Conservation (phyloP, 2,113 vertebrate genomes). For the Lanius ludovicianus region DNA sequence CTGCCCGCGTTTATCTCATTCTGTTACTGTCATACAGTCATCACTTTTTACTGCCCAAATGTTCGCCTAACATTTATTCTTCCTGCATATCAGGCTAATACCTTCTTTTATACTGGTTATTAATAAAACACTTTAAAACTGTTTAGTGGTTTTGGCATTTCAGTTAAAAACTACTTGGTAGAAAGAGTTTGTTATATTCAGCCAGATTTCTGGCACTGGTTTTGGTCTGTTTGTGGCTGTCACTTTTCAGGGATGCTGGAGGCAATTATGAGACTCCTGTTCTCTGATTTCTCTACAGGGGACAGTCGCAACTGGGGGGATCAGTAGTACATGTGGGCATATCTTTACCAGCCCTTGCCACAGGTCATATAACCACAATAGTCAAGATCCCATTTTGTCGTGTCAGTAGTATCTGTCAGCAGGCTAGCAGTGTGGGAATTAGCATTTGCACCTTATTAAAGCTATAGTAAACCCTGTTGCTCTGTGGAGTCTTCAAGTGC, state of each 20-base stretch:
- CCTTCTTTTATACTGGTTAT: background rate
- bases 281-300: background rate
- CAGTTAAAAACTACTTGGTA: background rate
- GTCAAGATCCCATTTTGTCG: conserved; percentile 8
- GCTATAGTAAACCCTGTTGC: background rate
- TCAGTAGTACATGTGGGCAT: background rate
- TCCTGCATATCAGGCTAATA: background rate
- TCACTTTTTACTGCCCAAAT: background rate
- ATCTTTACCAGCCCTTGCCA: background rate
- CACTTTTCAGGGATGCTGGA: background rate
- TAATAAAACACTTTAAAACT: background rate
- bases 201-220: background rate
- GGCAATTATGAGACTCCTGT: background rate
- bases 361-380: background rate
- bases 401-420: background rate
- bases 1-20: background rate
- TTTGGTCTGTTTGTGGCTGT: background rate
- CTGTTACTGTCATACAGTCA: background rate
- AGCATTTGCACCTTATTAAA: conserved; percentile 37
- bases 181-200: background rate
- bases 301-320: background rate
- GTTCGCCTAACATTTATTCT: background rate
- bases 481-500: background rate
- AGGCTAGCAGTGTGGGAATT: background rate
- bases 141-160: background rate